Conservation (phyloP, 92 coral and sea anemone genomes). For the Porites evermanni region DNA sequence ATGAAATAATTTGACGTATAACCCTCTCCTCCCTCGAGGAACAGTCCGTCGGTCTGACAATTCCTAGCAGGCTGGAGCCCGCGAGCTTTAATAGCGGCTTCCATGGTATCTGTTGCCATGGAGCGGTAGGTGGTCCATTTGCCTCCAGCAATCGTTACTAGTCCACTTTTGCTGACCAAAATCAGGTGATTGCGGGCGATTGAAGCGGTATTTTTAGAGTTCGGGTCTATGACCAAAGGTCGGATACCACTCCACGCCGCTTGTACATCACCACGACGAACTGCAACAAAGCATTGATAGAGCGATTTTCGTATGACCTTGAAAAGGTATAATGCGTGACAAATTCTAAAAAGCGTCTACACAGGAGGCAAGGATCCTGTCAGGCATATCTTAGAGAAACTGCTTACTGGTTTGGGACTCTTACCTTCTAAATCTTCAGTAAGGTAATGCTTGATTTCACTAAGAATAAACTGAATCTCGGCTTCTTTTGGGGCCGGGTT, state of each 20-base stretch:
- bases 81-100: conserved; percentile 88
- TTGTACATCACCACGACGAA: conserved; percentile 94
- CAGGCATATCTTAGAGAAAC: too few species aligned
- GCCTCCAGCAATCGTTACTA: conserved; percentile 98
- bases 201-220: conserved; percentile 90
- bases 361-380: too few species aligned
- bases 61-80: conserved; percentile 78
- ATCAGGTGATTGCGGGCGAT: conserved; percentile 98
- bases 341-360: too few species aligned
- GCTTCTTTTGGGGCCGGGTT: conserved; percentile 90
- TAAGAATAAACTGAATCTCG: conserved; percentile 93
- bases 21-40: conserved; percentile 97
- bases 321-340: too few species aligned
- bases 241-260: conserved; percentile 99
- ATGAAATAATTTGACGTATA: conserved; percentile 82
- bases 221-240: conserved; percentile 92
- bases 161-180: conserved; percentile 84
- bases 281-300: conserved; percentile 39
- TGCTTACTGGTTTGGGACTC: too few species aligned
- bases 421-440: conserved; percentile 88
- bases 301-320: background rate
- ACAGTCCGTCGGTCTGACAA: conserved; percentile 97
- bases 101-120: conserved; percentile 94
- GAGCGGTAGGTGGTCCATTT: conserved; percentile 99
- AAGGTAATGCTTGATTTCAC: conserved; percentile 93